A percentile compares a stretch with the other conserved stretches of the same genome.
Conservation (phyloP, 2,113 vertebrate genomes). For the Hydrochoerus hydrochaeris region DNA sequence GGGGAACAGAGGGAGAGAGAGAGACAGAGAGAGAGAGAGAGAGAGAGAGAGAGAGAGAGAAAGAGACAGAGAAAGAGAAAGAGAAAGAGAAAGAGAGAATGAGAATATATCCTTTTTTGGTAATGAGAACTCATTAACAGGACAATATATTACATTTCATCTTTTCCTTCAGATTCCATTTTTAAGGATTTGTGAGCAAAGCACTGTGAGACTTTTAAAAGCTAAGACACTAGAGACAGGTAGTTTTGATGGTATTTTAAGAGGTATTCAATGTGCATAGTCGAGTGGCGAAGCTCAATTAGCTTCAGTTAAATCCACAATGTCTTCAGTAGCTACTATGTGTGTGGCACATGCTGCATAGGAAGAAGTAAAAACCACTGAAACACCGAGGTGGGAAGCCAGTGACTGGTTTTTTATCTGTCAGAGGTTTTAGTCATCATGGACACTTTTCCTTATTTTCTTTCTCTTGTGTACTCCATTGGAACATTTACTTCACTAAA, state of each 20-base stretch:
- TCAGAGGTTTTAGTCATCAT: not conserved
- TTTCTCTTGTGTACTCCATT: not conserved
- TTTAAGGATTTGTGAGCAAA: not conserved
- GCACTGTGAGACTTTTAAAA: not conserved
- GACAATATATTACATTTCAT: conserved; percentile 25
- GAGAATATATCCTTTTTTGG: conserved; percentile 53
- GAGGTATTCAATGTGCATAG: not conserved
- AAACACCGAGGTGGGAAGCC: not conserved
- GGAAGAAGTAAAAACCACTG: not conserved
- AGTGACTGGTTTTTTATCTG: not conserved
- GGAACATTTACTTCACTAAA: not conserved
- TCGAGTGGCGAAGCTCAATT: conserved; percentile 37
- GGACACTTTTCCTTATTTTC: not conserved
- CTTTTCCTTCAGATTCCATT: not conserved
- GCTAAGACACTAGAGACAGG: conserved; percentile 13
- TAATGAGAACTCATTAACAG: conserved; percentile 33
- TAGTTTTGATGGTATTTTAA: conserved; percentile 52
- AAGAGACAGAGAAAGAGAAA: no score
- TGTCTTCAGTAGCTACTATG: not conserved
- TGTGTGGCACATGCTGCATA: not conserved
- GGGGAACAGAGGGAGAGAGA: not conserved
- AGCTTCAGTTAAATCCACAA: conserved; percentile 30
- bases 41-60: not conserved
- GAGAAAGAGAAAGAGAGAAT: not conserved
- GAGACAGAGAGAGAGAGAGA: no score